Base-by-base conservation (phyloP, 1,140 invertebrate genomes). In the Ericerus pela region DNA sequence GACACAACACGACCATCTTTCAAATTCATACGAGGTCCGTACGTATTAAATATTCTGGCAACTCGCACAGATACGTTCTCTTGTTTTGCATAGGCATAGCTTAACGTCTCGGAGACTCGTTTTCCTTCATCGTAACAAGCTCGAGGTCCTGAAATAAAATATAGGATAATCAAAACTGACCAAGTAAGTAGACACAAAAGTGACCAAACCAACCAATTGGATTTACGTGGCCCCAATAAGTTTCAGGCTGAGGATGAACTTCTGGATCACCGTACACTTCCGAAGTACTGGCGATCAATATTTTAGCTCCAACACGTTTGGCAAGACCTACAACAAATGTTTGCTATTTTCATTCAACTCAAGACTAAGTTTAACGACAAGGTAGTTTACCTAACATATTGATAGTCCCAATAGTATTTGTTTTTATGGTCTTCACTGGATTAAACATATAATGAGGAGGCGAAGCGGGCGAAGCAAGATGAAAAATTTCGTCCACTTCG, bases 391-490 rank as follows among this genome's bases (percentile, higher is more conserved):
- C 95, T 60, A 99, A 74, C 77, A 99, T 90, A 74, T 99, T 99
- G 60, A 99, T 97, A n/a, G 96, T 99, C 1, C 95, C 95, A 61
- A 99, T 76, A 16, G 94, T 96, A 70, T 99, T 99, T 1, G 96
- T 99, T 71, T 99, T 99, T 56, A 99, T 94, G 18, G 96, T 99
- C 73, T 99, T 99, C 0, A 99, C 95, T 30, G 96, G 96, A 77
- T 99, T 99, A 63, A 91, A 85, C 96, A 99, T 99, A 66, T 99
- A 99, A 73, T 99, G 95, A 1, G 93, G 93, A 41, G 96, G 96
- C 64, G 91, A 96, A 2, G 96, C 96, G 27, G 96, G 96, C 66
- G 92, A 97, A 1, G 96, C 96, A 61, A 99, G 74, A 72, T 99
- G 96, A 72, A 99, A 99, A 66, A 99, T 97, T 75, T 99, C 88